Base-by-base conservation (phyloP, 2,797 vertebrate genomes). In the Cyprinodon diabolis region DNA sequence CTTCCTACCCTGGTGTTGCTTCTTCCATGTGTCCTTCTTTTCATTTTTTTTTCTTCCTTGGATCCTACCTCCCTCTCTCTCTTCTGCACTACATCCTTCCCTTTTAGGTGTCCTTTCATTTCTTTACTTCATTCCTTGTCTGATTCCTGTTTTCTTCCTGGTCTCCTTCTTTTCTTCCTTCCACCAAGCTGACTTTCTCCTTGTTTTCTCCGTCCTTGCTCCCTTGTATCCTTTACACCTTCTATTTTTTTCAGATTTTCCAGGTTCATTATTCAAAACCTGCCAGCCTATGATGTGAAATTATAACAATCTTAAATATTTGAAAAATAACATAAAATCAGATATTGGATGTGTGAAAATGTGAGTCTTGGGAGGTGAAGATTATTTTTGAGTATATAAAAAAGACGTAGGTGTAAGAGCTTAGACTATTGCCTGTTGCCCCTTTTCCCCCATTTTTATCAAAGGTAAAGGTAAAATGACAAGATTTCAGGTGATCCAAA, bases 81-180 rank as follows among this genome's bases (percentile, higher is more conserved):
- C 14, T 21, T 21, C 3, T 23, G n/a, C 49, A 56, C 40, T 73
- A 45, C 43, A 68, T 37, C 62, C 62, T 69, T 52, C 68, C 30
- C 63, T 21, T 63, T 49, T 54, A 19, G 60, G 30, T 49, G 19
- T 79, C 25, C 63, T 62, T 71, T 30, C 48, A 63, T 56, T 35
- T 66, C 37, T 37, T 60, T 43, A 37, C 40, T 43, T 62, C 37
- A 17, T 21, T 62, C 60, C 10, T 0, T 21, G 19, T 62, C 35
- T 62, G 10, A 9, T 62, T 40, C 4, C 35, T 40, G 40, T 19
- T 17, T 1, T 62, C 37, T 21, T 4, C 51, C 51, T 52, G 19
- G 4, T 21, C 6, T 19, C 58, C 4, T 9, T 37, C 4, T 15
- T 37, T 58, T 3, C 15, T 35, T 35, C 56, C 14, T 37, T 9